These are phyloP conservation scores for Apocrypta bakeri DNA, from an alignment of 1,140 invertebrate species.

Conservation along the genomic window DNA sequence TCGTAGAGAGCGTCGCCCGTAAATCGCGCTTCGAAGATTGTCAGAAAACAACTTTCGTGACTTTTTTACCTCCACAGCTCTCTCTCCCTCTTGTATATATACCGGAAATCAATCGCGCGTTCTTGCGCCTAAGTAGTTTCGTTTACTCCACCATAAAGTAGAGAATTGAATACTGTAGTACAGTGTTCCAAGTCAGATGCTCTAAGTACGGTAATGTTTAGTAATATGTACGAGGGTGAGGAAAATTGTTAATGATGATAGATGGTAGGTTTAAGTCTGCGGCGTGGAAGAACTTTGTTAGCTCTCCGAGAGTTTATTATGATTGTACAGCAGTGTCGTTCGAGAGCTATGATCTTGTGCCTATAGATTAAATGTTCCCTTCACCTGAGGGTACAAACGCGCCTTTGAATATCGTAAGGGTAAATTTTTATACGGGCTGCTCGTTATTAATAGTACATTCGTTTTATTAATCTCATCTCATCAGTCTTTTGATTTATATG, in stretches of 20 bases:
- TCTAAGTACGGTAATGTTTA: not conserved
- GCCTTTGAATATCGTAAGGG: too few species aligned
- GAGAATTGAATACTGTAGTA: not conserved
- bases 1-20: conserved; percentile 23
- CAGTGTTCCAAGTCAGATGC: not conserved
- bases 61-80: not conserved
- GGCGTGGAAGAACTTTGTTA: too few species aligned
- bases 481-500: too few species aligned
- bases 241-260: not conserved
- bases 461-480: too few species aligned
- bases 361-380: too few species aligned
- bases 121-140: not conserved
- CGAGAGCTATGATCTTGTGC: too few species aligned
- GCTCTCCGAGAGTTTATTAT: too few species aligned
- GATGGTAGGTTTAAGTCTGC: too few species aligned
- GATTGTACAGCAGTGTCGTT: too few species aligned
- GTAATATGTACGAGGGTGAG: not conserved
- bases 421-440: too few species aligned
- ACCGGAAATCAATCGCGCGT: not conserved
- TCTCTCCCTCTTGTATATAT: not conserved
- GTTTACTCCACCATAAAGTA: not conserved
- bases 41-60: not conserved
- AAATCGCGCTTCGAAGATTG: conserved; percentile 9
- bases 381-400: too few species aligned
- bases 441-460: too few species aligned